Base-by-base conservation (phyloP, 1,140 invertebrate species). In the Achroia grisella region DNA sequence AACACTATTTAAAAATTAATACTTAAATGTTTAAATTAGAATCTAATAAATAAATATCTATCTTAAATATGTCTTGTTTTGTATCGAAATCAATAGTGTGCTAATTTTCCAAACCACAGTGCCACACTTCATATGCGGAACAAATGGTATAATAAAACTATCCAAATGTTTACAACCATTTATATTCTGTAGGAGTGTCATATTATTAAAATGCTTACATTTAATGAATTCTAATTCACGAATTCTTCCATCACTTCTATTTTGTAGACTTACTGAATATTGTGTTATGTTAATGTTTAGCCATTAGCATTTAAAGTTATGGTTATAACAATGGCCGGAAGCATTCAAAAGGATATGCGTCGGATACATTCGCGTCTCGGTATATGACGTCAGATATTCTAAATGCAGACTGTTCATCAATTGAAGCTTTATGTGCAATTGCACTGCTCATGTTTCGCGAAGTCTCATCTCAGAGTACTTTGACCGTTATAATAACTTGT, bases 261-360 rank as follows among this genome's bases (percentile, higher is more conserved):
- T 36, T 36, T 14, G 14, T 8, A 15, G 4, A n/a, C 14, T 23
- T 3, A 23, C 17, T 6, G 6, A 23, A 23, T 23, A 23, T 31
- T 31, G 30, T 10, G 2, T 31, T 31, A 31, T 23, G 17, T 31
- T 31, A 31, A 17, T 10, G 0, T 17, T 17, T 37, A 17, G n/a
- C 47, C 49, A 68, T 71, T 61, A 64, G 57, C 56, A 70, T 67
- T 65, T 55, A 43, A 51, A 37, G 4, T 14, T 37, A 35, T 37
- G 17, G 17, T 4, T 17, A 61, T 71, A 71, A 62, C 65, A 72
- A 65, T 60, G 61, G 61, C 56, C 73, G 71, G 75, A 79, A 68
- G 61, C 56, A 61, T 62, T 56, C 31, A 45, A 23, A 65, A 69
- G 76, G 78, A 78, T 74, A 78, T 62, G 61, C 61, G 56, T 54